phyloP scores from a whole-genome alignment of 2,797 vertebrate species.

The Stomatorhinus walkeri region DNA sequence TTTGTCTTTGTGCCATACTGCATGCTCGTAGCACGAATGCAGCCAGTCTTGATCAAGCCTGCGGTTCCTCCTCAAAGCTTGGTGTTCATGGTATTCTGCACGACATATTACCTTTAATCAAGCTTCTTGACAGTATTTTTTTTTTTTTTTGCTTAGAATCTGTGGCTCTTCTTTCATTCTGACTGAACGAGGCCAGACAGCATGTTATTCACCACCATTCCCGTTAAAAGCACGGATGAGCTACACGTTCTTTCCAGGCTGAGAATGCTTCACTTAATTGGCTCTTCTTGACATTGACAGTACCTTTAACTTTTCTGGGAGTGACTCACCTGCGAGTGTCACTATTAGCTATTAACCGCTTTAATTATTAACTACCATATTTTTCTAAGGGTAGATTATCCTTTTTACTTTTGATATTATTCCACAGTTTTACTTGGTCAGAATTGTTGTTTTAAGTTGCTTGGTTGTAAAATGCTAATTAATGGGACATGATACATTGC shows the following conservation, averaged over 20 bases:
- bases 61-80: background rate
- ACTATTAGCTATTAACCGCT: background rate
- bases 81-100: background rate
- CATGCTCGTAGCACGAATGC: background rate
- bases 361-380: background rate
- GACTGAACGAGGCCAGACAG: slow-evolving; percentile 14
- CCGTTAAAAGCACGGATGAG: background rate
- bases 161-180: background rate
- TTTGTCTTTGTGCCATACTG: background rate
- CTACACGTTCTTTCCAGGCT: background rate
- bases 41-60: background rate
- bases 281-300: background rate
- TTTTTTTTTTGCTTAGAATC: background rate
- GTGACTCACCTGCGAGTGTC: background rate
- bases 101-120: slow-evolving; percentile 13
- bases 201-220: background rate
- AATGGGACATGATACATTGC: background rate
- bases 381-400: background rate
- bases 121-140: background rate
- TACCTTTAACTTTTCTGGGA: background rate
- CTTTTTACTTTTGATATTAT: background rate
- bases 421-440: background rate
- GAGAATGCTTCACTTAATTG: background rate
- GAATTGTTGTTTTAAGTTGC: background rate
- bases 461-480: background rate